Base-by-base conservation (phyloP, 2,113 vertebrate species). In the Rattus rattus region DNA sequence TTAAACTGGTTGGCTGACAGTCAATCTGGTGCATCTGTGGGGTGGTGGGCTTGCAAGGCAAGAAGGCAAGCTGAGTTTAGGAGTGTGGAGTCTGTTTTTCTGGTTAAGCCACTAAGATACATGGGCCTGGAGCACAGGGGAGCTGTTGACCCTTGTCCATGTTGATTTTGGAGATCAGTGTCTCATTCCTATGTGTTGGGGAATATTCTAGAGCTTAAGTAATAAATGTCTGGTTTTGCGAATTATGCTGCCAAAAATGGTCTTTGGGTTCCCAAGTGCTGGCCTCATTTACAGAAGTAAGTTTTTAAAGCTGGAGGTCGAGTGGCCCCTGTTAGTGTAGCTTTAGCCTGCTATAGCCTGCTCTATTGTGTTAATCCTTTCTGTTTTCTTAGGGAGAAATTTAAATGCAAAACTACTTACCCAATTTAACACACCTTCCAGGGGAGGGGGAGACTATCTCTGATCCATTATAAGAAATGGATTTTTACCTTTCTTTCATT, bases 401-500 rank as follows among this genome's bases (percentile, higher is more conserved):
- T 47, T 33, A 84, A 80, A 95, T 22, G 22, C 69, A 94, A 79
- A 95, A 43, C 61, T 59, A 75, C 30, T 26, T 61, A 83, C 52
- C 72, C 43, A 63, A 77, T 4, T 86, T 33, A 91, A 72, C 19
- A 95, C 49, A 91, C 19, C 70, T 92, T 84, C 49, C 54, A 43
- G 36, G 80, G 85, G 91, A 30, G 43, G 77, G 77, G 91, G 33
- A 61, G 61, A n/a, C 7, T 54, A 11, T 61, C 59, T 61, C 19
- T 61, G 59, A 61, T 61, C 59, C 59, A 61, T 61, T 61, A 61
- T 16, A 56, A 22, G 24, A 20, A 65, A 65, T 94, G 36, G 72
- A 33, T 88, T n/a, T 63, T 90, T 63, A 85, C n/a, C 90, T 90
- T 39, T 72, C 73, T 87, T 86, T 80, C 65, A 63, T 59, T 43